Evolutionary conservation across 2,113 vertebrate species (phyloP).

Genomic region (Epinephelus moara): DNA sequence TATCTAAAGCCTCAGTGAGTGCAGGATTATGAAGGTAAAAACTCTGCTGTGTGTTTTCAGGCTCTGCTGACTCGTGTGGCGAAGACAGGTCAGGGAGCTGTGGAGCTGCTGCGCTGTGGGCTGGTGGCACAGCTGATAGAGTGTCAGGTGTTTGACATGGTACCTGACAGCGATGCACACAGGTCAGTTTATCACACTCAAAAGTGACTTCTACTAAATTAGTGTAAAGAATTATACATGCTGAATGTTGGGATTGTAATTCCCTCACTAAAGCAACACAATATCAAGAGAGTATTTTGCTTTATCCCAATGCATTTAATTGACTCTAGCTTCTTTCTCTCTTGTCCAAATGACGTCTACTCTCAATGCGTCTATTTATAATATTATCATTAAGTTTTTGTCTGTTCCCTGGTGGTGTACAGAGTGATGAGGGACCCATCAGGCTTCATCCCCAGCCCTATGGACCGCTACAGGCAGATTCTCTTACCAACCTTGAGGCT

Average conservation of each 20-base stretch:
- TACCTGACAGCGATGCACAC: constrained; percentile 92
- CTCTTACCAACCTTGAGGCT: constrained; percentile 93
- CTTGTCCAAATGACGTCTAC: background rate
- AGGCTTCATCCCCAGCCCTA: constrained; percentile 92
- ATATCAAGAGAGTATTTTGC: background rate
- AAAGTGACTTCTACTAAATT: background rate
- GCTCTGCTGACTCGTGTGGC: constrained; percentile 96
- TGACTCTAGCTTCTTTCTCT: background rate
- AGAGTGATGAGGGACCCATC: constrained; percentile 88
- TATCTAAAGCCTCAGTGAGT: background rate
- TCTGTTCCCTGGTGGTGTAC: constrained; percentile 22
- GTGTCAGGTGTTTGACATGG: constrained; percentile 96
- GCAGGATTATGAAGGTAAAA: background rate
- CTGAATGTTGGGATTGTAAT: background rate
- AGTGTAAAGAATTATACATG: background rate
- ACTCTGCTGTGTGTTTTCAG: constrained; percentile 73
- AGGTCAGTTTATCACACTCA: constrained; percentile 74
- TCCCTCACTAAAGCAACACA: background rate
- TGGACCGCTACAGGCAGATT: constrained; percentile 95
- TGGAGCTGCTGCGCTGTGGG: constrained; percentile 93
- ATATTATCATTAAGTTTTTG: background rate
- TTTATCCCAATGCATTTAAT: too few relatives aligned
- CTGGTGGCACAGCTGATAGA: constrained; percentile 93
- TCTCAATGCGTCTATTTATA: background rate
- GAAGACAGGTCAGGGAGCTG: constrained; percentile 91